Evolutionary conservation across 1,140 invertebrate genomes (phyloP).

Genomic region (Melipona quadrifasciata): DNA sequence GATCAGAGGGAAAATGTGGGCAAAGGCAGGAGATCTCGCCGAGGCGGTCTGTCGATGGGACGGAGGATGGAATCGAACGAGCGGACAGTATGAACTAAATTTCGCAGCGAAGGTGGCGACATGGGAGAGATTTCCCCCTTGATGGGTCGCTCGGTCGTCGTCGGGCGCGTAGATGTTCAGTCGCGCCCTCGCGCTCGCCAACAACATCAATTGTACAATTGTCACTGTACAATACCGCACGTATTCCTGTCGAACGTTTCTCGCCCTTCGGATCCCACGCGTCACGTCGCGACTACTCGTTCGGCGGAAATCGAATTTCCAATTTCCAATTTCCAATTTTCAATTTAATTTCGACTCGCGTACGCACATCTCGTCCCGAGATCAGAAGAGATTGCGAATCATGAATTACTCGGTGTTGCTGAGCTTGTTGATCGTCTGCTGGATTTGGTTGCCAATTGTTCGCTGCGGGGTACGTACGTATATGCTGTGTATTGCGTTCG

Average conservation of each 20-base stretch:
- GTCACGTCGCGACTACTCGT: background rate
- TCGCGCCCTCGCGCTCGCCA: slow-evolving; percentile 53
- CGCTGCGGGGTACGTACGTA: slow-evolving; percentile 62
- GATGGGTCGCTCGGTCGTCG: background rate
- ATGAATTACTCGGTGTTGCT: slow-evolving; percentile 43
- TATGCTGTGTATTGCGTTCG: background rate
- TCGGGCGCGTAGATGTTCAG: slow-evolving; percentile 19
- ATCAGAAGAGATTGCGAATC: background rate
- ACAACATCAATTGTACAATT: background rate
- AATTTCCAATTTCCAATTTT: background rate
- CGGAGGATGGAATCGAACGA: background rate
- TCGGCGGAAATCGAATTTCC: background rate
- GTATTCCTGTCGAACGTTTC: background rate
- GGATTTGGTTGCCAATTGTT: slow-evolving; percentile 43
- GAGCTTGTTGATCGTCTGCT: slow-evolving; percentile 28
- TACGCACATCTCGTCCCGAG: background rate
- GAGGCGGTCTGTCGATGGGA: background rate
- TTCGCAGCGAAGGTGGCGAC: slow-evolving; percentile 4
- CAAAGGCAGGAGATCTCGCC: background rate
- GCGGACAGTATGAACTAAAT: background rate
- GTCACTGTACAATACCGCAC: no score
- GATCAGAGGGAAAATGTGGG: background rate
- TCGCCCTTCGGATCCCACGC: background rate
- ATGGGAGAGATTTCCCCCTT: background rate
- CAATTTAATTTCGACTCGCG: background rate